A percentile compares a stretch with the other conserved stretches of the same genome.
Evolutionary conservation across 2,797 vertebrate species (phyloP).

Genomic region (Agapornis canus): DNA sequence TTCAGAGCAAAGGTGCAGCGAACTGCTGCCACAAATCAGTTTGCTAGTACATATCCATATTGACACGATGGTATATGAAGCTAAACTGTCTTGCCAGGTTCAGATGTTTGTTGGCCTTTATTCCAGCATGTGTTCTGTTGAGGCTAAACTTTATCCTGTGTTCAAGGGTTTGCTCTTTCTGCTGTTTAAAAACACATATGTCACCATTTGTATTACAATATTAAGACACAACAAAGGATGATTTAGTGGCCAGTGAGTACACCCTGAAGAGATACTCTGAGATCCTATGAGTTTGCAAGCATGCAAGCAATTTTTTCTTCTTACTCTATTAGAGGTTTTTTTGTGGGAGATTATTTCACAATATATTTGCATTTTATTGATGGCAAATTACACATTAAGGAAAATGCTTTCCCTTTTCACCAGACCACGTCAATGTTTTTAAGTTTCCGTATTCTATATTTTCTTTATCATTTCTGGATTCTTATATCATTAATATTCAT

Average conservation of each 20-base stretch:
- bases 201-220: not conserved
- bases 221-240: constrained; percentile 2
- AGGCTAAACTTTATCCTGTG: not conserved
- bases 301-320: not conserved
- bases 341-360: not conserved
- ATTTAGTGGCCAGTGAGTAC: not conserved
- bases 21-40: not conserved
- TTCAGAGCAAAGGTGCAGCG: not conserved
- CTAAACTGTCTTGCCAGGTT: constrained; percentile 20
- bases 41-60: not conserved
- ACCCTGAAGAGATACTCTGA: not conserved
- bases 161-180: not conserved
- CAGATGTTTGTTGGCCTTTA: constrained; percentile 1
- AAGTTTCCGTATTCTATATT: not conserved
- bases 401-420: not conserved
- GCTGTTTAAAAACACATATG: not conserved
- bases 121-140: not conserved
- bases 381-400: not conserved
- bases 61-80: not conserved
- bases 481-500: not conserved
- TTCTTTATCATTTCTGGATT: not conserved
- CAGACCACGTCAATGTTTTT: not conserved
- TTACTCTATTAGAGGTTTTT: not conserved
- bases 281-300: not conserved
- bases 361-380: not conserved